These are phyloP conservation scores for Melanchra persicariae DNA, from an alignment of 2,888 invertebrate species.

Conservation along the genomic window DNA sequence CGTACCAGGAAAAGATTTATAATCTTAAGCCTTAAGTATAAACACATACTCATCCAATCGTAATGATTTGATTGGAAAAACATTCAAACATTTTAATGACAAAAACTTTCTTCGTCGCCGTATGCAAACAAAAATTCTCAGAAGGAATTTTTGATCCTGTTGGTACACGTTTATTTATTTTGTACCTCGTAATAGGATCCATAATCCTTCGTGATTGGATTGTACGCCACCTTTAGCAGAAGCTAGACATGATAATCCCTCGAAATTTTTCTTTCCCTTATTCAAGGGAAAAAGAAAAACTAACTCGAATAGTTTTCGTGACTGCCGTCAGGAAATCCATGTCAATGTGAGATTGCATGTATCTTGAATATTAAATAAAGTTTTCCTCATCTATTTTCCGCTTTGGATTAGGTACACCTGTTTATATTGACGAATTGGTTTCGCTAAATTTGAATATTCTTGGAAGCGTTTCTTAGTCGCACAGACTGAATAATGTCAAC, in stretches of 20 bases:
- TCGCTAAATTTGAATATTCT: conserved; percentile 58
- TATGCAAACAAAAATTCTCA: conserved; percentile 32
- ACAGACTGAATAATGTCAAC: conserved; percentile 58
- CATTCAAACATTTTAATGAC: conserved; percentile 14
- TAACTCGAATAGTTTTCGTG: conserved; percentile 12
- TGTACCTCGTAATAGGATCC: conserved; percentile 52
- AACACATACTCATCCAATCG: conserved; percentile 18
- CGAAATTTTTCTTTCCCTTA: conserved; percentile 36
- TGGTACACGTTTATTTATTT: conserved; percentile 44
- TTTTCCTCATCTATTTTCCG: conserved; percentile 34
- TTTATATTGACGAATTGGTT: conserved; percentile 37
- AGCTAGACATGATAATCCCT: conserved; percentile 47
- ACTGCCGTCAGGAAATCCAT: conserved; percentile 16
- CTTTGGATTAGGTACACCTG: conserved; percentile 23
- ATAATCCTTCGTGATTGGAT: conserved; percentile 65
- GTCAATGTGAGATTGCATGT: conserved; percentile 15
- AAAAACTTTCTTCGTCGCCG: conserved; percentile 2
- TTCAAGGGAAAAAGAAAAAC: conserved; percentile 35
- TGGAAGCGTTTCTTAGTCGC: conserved; percentile 56
- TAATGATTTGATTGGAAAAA: conserved; percentile 32
- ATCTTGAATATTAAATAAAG: conserved; percentile 22
- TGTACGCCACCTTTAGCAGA: conserved; percentile 55
- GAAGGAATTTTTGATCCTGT: conserved; percentile 21
- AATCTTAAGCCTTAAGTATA: conserved; percentile 16
- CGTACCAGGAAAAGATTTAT: conserved; percentile 51